A percentile compares a stretch with the other conserved stretches of the same genome.
Conservation (phyloP, 1,140 invertebrate species). For the Heliconius hermathena region DNA sequence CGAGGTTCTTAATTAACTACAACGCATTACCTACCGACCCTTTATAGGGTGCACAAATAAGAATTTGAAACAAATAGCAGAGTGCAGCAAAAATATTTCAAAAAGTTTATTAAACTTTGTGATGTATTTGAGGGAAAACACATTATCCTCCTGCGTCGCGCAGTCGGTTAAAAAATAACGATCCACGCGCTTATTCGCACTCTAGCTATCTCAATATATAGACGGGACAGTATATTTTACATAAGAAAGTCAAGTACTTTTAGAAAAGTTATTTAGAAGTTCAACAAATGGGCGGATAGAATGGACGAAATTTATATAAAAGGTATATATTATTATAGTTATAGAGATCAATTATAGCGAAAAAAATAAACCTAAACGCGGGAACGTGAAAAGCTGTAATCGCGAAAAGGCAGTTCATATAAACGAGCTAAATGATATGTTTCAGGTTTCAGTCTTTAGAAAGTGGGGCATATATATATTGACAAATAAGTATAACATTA, state of each 20-base stretch:
- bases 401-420: slow-evolving; percentile 31
- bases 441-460: slow-evolving; percentile 71
- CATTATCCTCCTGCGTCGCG: not conserved
- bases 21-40: not conserved
- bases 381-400: slow-evolving; percentile 27
- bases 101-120: not conserved
- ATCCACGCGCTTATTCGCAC: not conserved
- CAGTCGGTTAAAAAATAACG: no score
- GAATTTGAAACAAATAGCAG: not conserved
- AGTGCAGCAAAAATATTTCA: not conserved
- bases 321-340: slow-evolving; percentile 30
- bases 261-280: slow-evolving; percentile 24
- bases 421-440: slow-evolving; percentile 71
- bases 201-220: not conserved
- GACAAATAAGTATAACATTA: not conserved
- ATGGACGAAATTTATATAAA: slow-evolving; percentile 42
- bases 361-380: slow-evolving; percentile 17
- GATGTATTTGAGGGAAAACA: not conserved
- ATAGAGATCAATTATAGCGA: slow-evolving; percentile 27
- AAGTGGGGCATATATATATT: slow-evolving; percentile 47
- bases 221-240: not conserved
- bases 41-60: not conserved
- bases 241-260: slow-evolving; percentile 1
- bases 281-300: slow-evolving; percentile 42
- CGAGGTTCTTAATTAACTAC: not conserved